Percentiles rank a stretch among this genome's conserved stretches.
phyloP scores from a whole-genome alignment of 2,113 vertebrate species.

The Corvus moneduloides region DNA sequence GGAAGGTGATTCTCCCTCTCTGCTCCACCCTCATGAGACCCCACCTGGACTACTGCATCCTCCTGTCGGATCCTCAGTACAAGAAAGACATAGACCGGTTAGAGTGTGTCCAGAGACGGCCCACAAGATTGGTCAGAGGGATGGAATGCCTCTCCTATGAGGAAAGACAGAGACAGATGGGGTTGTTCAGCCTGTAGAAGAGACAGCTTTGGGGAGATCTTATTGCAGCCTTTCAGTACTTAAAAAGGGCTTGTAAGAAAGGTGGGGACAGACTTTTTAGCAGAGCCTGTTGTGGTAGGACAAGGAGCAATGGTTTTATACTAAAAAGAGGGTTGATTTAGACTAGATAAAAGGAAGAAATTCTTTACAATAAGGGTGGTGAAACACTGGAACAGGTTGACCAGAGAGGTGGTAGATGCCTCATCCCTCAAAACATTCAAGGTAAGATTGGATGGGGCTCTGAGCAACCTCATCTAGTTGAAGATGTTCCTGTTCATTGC shows the following conservation, averaged over 20 bases:
- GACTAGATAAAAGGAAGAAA: background rate
- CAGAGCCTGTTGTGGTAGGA: background rate
- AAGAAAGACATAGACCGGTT: background rate
- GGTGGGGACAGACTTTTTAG: background rate
- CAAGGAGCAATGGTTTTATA: background rate
- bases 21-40: no score
- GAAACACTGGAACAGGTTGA: background rate
- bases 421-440: background rate
- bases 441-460: background rate
- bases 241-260: background rate
- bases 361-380: background rate
- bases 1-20: background rate
- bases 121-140: background rate
- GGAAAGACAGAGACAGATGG: background rate
- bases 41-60: background rate
- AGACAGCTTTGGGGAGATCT: background rate
- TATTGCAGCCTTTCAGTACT: background rate
- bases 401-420: background rate
- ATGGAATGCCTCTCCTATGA: background rate
- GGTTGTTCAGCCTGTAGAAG: background rate
- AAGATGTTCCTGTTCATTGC: background rate
- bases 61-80: background rate
- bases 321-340: background rate
- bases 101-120: accelerated
- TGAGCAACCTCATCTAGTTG: background rate